Evolutionary conservation across 2,888 invertebrate genomes (phyloP).

Genomic region (Cephonodes hylas): DNA sequence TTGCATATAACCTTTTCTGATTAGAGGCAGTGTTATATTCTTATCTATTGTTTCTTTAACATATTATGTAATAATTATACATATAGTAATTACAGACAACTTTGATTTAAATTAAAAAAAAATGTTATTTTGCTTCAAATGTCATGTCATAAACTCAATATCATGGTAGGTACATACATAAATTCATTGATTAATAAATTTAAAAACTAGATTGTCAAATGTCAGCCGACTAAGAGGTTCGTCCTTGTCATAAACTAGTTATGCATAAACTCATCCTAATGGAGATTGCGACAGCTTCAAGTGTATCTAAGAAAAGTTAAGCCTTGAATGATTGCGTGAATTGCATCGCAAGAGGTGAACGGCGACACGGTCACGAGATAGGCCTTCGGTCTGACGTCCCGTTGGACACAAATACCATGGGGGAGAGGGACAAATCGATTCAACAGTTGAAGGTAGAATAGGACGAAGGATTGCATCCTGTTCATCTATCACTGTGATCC

Average conservation of each 20-base stretch:
- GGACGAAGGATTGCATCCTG: background rate
- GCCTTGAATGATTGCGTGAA: slow-evolving; percentile 35
- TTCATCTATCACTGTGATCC: slow-evolving; percentile 7
- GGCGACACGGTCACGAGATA: slow-evolving; percentile 32
- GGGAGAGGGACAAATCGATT: slow-evolving; percentile 28
- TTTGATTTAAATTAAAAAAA: too few relatives aligned
- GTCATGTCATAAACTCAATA: too few relatives aligned
- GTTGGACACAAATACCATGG: slow-evolving; percentile 41
- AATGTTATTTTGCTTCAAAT: too few relatives aligned
- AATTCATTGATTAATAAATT: background rate
- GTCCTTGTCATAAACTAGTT: background rate
- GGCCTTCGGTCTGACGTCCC: slow-evolving; percentile 36
- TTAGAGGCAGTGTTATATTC: too few relatives aligned
- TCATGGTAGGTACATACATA: too few relatives aligned
- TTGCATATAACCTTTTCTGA: background rate
- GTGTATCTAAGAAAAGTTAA: slow-evolving; percentile 27
- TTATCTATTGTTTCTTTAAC: too few relatives aligned
- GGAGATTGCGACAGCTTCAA: slow-evolving; percentile 18
- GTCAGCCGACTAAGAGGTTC: background rate
- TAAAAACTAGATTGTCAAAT: background rate
- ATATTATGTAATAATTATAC: too few relatives aligned
- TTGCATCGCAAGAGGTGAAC: slow-evolving; percentile 35
- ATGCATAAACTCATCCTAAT: background rate
- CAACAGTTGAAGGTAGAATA: background rate
- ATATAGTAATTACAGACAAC: too few relatives aligned